Conservation (phyloP, 2,888 invertebrate species). For the Rhogogaster chlorosoma region DNA sequence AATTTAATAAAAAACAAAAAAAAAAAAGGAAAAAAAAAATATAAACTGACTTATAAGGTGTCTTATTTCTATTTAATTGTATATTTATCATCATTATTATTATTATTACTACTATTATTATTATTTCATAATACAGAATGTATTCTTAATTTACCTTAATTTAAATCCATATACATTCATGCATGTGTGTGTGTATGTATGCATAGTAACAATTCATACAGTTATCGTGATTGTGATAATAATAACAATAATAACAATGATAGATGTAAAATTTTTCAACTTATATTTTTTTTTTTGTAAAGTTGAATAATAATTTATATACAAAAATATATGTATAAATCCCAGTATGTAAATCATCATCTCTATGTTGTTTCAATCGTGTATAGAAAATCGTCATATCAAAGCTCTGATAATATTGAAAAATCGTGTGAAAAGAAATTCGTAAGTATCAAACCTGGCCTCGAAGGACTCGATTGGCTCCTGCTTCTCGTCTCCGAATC, state of each 20-base stretch:
- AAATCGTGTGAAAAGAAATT: no score
- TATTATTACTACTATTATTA: not conserved
- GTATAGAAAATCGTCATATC: not conserved
- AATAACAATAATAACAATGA: not conserved
- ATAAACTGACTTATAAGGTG: no score
- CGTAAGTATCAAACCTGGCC: no score
- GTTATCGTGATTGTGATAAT: not conserved
- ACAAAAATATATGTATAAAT: not conserved
- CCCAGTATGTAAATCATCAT: not conserved
- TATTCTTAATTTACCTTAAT: not conserved
- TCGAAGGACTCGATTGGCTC: no score
- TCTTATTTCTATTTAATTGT: no score
- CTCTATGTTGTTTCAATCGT: not conserved
- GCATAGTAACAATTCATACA: not conserved
- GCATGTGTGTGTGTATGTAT: not conserved
- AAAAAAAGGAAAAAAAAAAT: no score
- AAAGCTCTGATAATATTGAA: not conserved
- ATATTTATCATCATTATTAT: not conserved
- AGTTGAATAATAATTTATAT: not conserved
- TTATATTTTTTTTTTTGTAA: no score
- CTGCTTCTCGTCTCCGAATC: not conserved
- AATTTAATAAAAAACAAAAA: no score
- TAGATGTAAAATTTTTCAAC: no score
- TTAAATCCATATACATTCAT: not conserved
- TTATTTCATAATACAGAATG: not conserved